A percentile compares a stretch with the other conserved stretches of the same genome.
These are phyloP conservation scores for Drosophila setosimentum DNA, from an alignment of 2,888 invertebrate genomes.

Conservation along the genomic window DNA sequence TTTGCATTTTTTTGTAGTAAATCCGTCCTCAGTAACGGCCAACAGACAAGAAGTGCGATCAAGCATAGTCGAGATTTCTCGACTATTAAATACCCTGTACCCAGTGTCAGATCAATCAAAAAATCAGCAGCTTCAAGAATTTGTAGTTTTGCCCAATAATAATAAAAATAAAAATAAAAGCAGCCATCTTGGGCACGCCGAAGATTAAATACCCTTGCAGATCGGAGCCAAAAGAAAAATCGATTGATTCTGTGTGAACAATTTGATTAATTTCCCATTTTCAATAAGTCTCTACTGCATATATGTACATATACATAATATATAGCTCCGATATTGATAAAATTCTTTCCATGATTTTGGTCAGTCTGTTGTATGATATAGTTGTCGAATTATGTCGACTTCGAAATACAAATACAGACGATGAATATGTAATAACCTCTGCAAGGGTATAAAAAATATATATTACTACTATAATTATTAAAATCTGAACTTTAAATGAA, in stretches of 20 bases:
- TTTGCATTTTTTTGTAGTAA: conserved; percentile 62
- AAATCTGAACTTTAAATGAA: conserved; percentile 21
- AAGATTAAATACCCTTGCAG: conserved; percentile 1
- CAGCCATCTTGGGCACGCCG: not conserved
- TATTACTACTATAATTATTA: conserved; percentile 12
- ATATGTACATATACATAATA: not conserved
- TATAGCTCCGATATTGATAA: not conserved
- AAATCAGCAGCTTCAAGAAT: conserved; percentile 29
- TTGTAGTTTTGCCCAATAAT: conserved; percentile 19
- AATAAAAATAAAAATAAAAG: not conserved
- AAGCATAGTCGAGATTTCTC: conserved; percentile 25
- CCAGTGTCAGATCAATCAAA: conserved; percentile 26
- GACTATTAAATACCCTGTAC: conserved; percentile 47
- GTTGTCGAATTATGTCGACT: not conserved
- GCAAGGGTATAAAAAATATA: conserved; percentile 7
- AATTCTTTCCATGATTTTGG: not conserved
- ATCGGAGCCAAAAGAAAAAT: not conserved
- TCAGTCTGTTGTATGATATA: not conserved
- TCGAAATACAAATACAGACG: not conserved
- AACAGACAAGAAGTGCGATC: conserved; percentile 35
- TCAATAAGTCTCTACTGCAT: not conserved
- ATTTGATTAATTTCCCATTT: not conserved
- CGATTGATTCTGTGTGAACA: not conserved
- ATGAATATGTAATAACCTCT: not conserved
- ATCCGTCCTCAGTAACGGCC: conserved; percentile 63